Conservation (phyloP, 2,888 invertebrate genomes). For the Troides aeacus region DNA sequence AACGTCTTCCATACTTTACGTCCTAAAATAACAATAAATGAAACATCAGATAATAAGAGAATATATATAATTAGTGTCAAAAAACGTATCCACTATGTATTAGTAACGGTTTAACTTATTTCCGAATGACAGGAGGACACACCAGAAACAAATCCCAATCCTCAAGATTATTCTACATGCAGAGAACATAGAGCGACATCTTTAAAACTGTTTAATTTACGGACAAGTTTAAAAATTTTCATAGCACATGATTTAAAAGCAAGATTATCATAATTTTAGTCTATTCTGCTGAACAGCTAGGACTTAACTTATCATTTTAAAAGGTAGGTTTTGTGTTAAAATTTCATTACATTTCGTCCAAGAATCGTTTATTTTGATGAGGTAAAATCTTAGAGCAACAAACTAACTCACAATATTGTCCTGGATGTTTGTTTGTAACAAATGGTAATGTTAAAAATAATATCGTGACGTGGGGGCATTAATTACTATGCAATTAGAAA, state of each 20-base stretch:
- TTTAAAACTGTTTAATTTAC: background rate
- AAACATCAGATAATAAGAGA: slow-evolving; percentile 8
- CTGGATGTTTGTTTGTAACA: background rate
- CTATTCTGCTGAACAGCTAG: too few species aligned
- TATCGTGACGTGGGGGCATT: slow-evolving; percentile 1
- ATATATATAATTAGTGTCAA: slow-evolving; percentile 20
- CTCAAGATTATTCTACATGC: too few species aligned
- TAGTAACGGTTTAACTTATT: background rate
- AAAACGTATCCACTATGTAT: slow-evolving; percentile 12
- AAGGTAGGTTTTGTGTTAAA: too few species aligned
- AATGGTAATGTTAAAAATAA: slow-evolving; percentile 5
- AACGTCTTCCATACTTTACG: background rate
- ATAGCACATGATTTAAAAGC: too few species aligned
- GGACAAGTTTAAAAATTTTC: too few species aligned
- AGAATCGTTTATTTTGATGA: too few species aligned
- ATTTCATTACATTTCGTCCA: too few species aligned
- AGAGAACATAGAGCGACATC: too few species aligned
- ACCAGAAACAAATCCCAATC: background rate
- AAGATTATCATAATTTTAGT: too few species aligned
- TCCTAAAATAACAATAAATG: background rate
- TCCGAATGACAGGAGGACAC: background rate
- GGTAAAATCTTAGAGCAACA: background rate
- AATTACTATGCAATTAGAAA: slow-evolving; percentile 10
- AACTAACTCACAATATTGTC: background rate
- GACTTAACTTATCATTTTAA: too few species aligned